phyloP scores from a whole-genome alignment of 2,888 invertebrate species.

The Aquatica leii region DNA sequence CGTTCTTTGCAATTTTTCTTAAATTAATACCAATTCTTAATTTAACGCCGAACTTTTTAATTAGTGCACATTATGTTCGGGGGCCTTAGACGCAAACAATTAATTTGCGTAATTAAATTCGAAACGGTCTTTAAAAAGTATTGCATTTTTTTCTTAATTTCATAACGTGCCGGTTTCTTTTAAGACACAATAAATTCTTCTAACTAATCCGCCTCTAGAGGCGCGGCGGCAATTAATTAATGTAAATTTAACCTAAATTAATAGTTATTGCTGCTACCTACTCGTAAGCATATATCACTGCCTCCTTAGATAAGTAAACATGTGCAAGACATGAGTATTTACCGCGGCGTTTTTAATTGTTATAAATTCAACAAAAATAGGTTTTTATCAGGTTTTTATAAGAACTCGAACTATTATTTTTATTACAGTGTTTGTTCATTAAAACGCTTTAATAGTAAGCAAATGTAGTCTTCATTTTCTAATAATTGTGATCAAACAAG shows the following conservation, averaged over 20 bases:
- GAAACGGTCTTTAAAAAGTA: background rate
- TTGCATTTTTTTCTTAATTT: background rate
- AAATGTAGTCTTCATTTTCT: too few species aligned
- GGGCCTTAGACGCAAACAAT: background rate
- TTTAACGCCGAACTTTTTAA: too few species aligned
- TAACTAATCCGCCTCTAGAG: background rate
- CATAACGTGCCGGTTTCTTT: background rate
- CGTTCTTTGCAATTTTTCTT: too few species aligned
- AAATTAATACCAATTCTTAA: too few species aligned
- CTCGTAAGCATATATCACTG: constrained; percentile 12
- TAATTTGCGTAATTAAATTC: constrained; percentile 1
- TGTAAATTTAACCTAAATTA: constrained; percentile 11
- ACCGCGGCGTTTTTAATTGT: constrained; percentile 4
- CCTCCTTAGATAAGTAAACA: constrained; percentile 14
- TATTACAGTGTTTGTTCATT: too few species aligned
- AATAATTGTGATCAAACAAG: too few species aligned
- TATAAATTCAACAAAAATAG: too few species aligned
- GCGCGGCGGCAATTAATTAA: background rate
- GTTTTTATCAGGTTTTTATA: too few species aligned
- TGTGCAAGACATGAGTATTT: constrained; percentile 4
- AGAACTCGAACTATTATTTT: too few species aligned
- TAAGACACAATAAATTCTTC: background rate
- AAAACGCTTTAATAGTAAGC: too few species aligned
- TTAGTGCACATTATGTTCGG: too few species aligned
- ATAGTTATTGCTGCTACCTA: background rate